Evolutionary conservation across 2,113 vertebrate genomes (phyloP).

Genomic region (Mus spicilegus): DNA sequence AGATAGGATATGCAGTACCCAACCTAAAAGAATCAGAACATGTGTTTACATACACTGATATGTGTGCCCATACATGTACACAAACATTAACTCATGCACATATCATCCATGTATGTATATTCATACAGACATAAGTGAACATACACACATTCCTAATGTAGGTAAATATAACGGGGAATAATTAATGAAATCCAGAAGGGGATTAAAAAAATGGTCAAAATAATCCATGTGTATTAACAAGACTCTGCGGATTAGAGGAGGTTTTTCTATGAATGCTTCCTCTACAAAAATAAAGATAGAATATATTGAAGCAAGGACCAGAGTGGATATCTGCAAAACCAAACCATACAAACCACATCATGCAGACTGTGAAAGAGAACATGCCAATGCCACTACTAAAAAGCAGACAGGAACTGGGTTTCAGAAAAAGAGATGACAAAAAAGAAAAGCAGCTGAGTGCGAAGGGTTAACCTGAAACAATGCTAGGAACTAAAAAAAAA

Average conservation of each 20-base stretch:
- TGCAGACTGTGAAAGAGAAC: background rate
- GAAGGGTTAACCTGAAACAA: background rate
- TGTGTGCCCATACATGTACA: background rate
- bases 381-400: background rate
- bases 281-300: background rate
- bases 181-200: background rate
- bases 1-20: background rate
- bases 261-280: background rate
- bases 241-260: background rate
- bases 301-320: background rate
- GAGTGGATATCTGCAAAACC: background rate
- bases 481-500: background rate
- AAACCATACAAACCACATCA: background rate
- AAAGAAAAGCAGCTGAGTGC: background rate
- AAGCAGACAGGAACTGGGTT: background rate
- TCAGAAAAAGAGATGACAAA: background rate
- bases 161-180: background rate
- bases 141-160: background rate
- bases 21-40: background rate
- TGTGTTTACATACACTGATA: background rate
- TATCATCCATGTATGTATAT: background rate
- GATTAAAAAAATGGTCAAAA: constrained; percentile 7
- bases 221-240: background rate
- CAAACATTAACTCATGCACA: background rate
- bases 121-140: background rate